Conservation (phyloP, 2,113 vertebrate genomes). For the Malurus melanocephalus region DNA sequence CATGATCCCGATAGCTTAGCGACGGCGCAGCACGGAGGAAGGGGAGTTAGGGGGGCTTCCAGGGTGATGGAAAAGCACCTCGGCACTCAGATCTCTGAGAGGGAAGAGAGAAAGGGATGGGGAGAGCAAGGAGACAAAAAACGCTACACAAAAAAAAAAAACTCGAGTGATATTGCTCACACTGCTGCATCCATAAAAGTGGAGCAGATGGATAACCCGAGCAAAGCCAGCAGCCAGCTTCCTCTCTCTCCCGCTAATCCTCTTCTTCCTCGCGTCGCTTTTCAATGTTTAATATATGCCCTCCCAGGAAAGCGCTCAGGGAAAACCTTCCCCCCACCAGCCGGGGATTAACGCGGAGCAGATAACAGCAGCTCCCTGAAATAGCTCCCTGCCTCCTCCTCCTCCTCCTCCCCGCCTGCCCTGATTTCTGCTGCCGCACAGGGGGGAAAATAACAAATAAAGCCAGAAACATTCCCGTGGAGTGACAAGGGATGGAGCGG, state of each 20-base stretch:
- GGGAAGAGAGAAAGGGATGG: background rate
- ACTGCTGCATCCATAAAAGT: background rate
- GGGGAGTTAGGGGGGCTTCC: background rate
- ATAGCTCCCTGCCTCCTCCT: conserved; percentile 48
- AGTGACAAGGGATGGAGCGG: background rate
- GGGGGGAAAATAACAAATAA: background rate
- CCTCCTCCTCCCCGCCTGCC: conserved; percentile 39
- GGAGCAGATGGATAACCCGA: conserved; percentile 8
- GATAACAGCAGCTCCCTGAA: conserved; percentile 46
- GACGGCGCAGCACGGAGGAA: rapidly evolving
- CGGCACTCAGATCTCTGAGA: background rate
- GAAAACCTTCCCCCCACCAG: conserved; percentile 16
- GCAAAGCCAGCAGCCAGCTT: background rate
- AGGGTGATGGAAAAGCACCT: background rate
- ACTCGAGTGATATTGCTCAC: background rate
- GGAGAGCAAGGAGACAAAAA: background rate
- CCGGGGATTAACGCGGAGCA: conserved; percentile 47
- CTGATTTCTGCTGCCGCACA: conserved; percentile 26
- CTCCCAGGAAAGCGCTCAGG: background rate
- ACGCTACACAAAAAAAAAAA: background rate
- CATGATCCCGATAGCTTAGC: conserved; percentile 70
- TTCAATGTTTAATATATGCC: conserved; percentile 30
- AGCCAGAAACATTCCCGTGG: background rate
- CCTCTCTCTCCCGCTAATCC: conserved; percentile 47
- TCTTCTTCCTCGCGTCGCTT: conserved; percentile 33